Evolutionary conservation across 64 coral and sea anemone species (phyloP).

Genomic region (Acropora tenuis): DNA sequence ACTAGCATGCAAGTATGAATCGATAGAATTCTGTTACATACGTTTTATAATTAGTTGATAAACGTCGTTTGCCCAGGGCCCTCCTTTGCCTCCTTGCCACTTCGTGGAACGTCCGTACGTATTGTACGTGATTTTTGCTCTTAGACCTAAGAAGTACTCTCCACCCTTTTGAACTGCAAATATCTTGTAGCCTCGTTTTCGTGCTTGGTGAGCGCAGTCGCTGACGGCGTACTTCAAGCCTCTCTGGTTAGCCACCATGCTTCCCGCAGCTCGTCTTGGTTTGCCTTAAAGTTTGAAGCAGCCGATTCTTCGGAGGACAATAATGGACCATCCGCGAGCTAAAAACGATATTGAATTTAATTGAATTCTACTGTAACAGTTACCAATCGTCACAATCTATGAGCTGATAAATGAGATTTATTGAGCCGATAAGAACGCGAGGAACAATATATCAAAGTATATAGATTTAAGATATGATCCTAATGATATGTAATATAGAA

Average conservation of each 20-base stretch:
- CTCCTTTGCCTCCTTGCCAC: slow-evolving; percentile 57
- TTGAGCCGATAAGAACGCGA: no score
- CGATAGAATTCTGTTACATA: neutral
- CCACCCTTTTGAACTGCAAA: slow-evolving; percentile 64
- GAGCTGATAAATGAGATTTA: no score
- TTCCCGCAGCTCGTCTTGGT: slow-evolving; percentile 12
- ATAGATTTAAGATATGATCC: no score
- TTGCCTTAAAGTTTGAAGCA: slow-evolving; percentile 64
- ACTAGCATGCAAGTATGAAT: no score
- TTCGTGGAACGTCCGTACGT: slow-evolving; percentile 51
- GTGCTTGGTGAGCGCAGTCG: slow-evolving; percentile 43
- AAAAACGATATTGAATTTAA: neutral
- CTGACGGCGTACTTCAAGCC: slow-evolving; percentile 30
- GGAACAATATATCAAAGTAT: no score
- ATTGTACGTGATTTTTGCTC: slow-evolving; percentile 45
- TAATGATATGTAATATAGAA: no score
- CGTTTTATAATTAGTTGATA: slow-evolving; percentile 52
- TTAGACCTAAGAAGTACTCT: slow-evolving; percentile 50
- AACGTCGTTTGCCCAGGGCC: slow-evolving; percentile 55
- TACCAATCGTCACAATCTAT: no score
- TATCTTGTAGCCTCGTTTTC: slow-evolving; percentile 40
- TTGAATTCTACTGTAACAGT: neutral
- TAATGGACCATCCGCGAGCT: slow-evolving; percentile 32
- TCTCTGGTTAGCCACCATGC: slow-evolving; percentile 42
- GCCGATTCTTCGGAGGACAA: slow-evolving; percentile 25